These are phyloP conservation scores for Propithecus deckenii DNA, from an alignment of 2,797 vertebrate species.

Conservation along the genomic window DNA sequence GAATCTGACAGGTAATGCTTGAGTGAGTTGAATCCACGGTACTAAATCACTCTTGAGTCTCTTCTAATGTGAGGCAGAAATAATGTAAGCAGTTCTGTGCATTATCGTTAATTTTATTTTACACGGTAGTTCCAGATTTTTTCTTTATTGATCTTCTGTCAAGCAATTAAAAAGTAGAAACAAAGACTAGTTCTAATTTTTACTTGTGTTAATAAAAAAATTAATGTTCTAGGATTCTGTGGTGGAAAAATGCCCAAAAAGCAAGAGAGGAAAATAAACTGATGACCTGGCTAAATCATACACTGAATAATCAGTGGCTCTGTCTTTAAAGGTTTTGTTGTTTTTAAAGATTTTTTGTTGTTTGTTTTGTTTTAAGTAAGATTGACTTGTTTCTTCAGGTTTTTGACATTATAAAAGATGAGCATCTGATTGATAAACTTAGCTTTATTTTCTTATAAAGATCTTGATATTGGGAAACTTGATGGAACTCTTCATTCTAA, in stretches of 20 bases:
- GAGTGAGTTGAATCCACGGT: background rate
- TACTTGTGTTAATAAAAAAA: constrained; percentile 2
- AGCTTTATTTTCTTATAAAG: constrained; percentile 27
- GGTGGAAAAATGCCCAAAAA: constrained; percentile 21
- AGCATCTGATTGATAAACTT: background rate
- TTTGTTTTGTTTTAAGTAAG: background rate
- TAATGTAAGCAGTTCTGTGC: constrained; percentile 3
- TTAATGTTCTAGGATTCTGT: constrained; percentile 30
- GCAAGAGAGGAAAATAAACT: constrained; percentile 20
- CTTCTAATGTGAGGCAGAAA: constrained; percentile 32
- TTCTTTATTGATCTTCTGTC: background rate
- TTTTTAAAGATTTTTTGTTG: background rate
- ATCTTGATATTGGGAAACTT: constrained; percentile 3
- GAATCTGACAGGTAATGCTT: constrained; percentile 4
- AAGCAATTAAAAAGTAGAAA: constrained; percentile 8
- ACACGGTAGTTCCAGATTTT: constrained; percentile 1
- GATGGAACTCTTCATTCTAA: constrained; percentile 17
- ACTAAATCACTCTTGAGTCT: constrained; percentile 1
- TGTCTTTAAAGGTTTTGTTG: background rate
- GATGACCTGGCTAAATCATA: constrained; percentile 39
- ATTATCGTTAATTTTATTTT: constrained; percentile 34
- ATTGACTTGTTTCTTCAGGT: constrained; percentile 34
- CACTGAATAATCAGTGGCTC: background rate
- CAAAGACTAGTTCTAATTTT: constrained; percentile 35
- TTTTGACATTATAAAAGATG: constrained; percentile 34